A percentile compares a stretch with the other conserved stretches of the same genome.
Conservation (phyloP, 2,888 invertebrate genomes). For the Cactoblastis cactorum region DNA sequence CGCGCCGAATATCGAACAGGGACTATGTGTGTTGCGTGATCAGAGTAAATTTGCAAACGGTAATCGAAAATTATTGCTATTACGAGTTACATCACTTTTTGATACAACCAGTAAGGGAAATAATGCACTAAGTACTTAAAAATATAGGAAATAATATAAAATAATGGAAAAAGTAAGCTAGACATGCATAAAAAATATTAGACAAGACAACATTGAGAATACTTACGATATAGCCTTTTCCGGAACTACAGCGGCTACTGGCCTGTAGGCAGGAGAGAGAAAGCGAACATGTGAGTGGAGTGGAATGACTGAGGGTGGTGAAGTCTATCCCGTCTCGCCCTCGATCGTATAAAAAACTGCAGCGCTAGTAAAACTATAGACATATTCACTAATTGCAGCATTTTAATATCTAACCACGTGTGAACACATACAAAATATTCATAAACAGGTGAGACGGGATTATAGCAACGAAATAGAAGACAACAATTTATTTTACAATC, state of each 20-base stretch:
- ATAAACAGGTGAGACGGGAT: constrained; percentile 42
- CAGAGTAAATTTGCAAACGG: constrained; percentile 69
- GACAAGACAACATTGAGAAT: constrained; percentile 71
- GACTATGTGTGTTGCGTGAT: constrained; percentile 71
- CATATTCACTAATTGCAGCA: neutral
- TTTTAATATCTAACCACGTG: neutral
- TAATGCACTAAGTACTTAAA: constrained; percentile 9
- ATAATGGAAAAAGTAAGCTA: constrained; percentile 17
- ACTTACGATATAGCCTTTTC: constrained; percentile 97
- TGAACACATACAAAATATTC: neutral
- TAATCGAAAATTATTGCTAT: constrained; percentile 68
- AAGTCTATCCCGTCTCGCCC: constrained; percentile 60
- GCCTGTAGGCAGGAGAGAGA: constrained; percentile 84
- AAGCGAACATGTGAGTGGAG: constrained; percentile 78
- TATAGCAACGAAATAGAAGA: constrained; percentile 50
- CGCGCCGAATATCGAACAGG: constrained; percentile 73
- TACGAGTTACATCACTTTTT: constrained; percentile 35
- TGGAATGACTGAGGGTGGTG: constrained; percentile 63
- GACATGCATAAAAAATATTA: constrained; percentile 40
- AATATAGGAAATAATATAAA: constrained; percentile 2
- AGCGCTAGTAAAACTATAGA: constrained; percentile 18
- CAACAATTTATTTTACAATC: constrained; percentile 33
- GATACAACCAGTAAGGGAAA: too few species aligned
- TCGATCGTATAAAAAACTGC: constrained; percentile 27
- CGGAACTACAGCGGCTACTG: constrained; percentile 95